Base-by-base conservation (phyloP, 2,797 vertebrate genomes). In the Falco rusticolus region DNA sequence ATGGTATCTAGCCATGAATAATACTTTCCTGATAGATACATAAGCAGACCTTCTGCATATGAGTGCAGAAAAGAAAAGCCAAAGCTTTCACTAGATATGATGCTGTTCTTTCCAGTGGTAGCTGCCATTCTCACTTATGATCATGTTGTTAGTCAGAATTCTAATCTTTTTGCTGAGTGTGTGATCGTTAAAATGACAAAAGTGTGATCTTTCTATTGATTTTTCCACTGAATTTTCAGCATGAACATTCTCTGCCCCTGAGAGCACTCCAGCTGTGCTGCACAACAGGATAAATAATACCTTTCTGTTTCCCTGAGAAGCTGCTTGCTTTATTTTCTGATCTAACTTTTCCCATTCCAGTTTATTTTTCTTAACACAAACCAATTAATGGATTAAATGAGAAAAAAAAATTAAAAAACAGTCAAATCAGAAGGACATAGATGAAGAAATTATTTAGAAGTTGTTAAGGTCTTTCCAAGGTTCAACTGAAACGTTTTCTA, bases 171-270 rank as follows among this genome's bases (percentile, higher is more conserved):
- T 84, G 28, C 39, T 77, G 39, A 72, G n/a, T 37, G 7, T 45
- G 56, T 50, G 29, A 83, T 80, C 76, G 69, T 60, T 91, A 71
- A 80, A 85, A 75, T 33, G 16, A 69, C 78, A 77, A 53, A 92
- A 85, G 15, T 1, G 0, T 60, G 15, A 61, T 84, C 57, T 92
- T 94, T 29, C 45, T 94, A 74, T 64, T 72, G 70, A 70, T 90
- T 95, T 84, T 93, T 57, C n/a, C 17, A 87, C 28, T 65, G 70
- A n/a, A 50, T 92, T 92, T 93, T 89, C 86, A 89, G 10, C 69
- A 78, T 13, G 48, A 85, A 69, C n/a, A n/a, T 78, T 79, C 56
- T 93, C 33, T 83, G 25, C 16, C 47, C 16, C 76, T 64, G 47
- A 94, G 66, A 94, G 16, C 41, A 66, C 47, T 74, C 45, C 69